Percentiles rank a stretch among this genome's conserved stretches.
Evolutionary conservation across 1,140 invertebrate genomes (phyloP).

Genomic region (Manduca sexta): DNA sequence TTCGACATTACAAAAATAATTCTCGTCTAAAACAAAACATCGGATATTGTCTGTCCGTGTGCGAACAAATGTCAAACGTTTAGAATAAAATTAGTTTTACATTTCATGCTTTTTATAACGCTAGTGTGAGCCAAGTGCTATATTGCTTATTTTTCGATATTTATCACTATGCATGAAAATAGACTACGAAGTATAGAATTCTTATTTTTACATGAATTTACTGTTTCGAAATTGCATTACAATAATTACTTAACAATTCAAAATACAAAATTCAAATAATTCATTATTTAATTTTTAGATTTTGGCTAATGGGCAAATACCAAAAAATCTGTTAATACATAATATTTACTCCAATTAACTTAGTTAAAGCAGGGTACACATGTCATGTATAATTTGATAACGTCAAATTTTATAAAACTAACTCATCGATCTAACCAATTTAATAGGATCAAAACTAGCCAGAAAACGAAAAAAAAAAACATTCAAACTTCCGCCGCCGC

Average conservation of each 20-base stretch:
- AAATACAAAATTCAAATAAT: no score
- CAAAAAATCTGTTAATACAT: no score
- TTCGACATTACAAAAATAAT: conserved; percentile 35
- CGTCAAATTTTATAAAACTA: background rate
- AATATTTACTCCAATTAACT: no score
- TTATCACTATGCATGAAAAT: background rate
- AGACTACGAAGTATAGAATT: no score
- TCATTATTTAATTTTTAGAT: no score
- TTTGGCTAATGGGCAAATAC: no score
- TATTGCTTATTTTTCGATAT: background rate
- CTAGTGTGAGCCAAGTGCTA: background rate
- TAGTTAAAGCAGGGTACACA: no score
- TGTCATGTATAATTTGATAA: no score
- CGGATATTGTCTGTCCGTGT: conserved; percentile 28
- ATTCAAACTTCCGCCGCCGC: conserved; percentile 50
- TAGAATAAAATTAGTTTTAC: conserved; percentile 21
- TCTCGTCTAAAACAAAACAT: conserved; percentile 26
- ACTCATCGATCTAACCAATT: conserved; percentile 1
- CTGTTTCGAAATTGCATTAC: no score
- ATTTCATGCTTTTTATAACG: conserved; percentile 4
- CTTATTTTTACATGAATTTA: no score
- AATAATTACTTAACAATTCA: no score
- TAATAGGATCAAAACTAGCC: conserved; percentile 21
- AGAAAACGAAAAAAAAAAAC: conserved; percentile 33
- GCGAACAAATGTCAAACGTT: conserved; percentile 27